Base-by-base conservation (phyloP, 2,888 invertebrate genomes). In the Bellardia bayeri region DNA sequence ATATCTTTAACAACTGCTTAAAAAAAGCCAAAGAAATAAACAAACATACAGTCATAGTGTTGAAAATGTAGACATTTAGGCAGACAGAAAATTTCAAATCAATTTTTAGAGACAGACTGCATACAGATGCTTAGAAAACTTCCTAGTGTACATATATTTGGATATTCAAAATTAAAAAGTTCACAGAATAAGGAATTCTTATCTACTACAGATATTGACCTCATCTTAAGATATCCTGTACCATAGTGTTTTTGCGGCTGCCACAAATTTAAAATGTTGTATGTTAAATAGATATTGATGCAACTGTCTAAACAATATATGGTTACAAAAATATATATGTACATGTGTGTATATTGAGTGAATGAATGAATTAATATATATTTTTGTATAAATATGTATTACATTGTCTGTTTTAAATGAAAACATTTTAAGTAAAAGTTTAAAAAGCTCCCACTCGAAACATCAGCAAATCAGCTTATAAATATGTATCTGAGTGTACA, bases 381-480 rank as follows among this genome's bases (percentile, higher is more conserved):
- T 71, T 16, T 56, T 40, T 42, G 54, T 79, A 14, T 58, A 30
- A 33, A 72, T 42, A 45, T 11, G 45, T 51, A n/a, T 51, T 54
- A 54, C 16, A 72, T 14, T 64, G 56, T 64, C 64, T 72, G 58
- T 8, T 23, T 58, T 45, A 64, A 64, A 74, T 81, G 63, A 74
- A 82, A 82, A 64, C 33, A 66, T 58, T 66, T 56, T 23, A 30
- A 79, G 56, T 66, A 58, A 71, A 84, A 64, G 1, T 78, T 40
- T 40, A 49, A 11, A 40, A 14, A 64, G 72, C 49, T 58, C 78
- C 64, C 58, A 84, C 78, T 79, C 58, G 58, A 79, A 79, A 64
- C 51, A 56, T 40, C 8, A 42, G 40, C 14, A n/a, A 13, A 16
- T 54, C 7, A 37, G 42, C 33, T 40, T 72, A 13, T 16, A 64